Conservation (phyloP, 2,797 vertebrate species). For the Aldrovandia affinis region DNA sequence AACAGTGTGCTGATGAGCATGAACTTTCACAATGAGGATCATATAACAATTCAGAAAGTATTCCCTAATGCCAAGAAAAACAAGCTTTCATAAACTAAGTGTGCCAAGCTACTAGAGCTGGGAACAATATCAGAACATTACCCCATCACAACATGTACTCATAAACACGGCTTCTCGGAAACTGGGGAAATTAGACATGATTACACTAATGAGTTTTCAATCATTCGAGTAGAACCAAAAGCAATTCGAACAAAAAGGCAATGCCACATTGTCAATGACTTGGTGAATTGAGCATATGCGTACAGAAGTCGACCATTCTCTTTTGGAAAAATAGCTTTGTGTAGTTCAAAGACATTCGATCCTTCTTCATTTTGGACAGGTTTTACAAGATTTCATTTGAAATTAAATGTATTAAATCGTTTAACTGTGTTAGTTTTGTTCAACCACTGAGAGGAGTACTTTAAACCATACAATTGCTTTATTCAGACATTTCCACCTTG, state of each 20-base stretch:
- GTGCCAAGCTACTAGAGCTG: neutral
- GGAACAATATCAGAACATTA: neutral
- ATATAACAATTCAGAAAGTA: neutral
- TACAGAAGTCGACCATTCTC: no score
- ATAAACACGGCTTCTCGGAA: neutral
- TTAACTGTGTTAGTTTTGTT: no score
- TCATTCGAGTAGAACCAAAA: neutral
- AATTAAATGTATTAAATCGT: no score
- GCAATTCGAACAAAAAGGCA: neutral
- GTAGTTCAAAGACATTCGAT: no score
- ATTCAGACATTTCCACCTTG: no score
- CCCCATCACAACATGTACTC: neutral
- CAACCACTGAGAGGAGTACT: no score
- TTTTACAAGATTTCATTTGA: no score
- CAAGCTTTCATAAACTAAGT: neutral
- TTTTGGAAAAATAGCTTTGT: no score
- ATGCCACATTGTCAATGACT: constrained; percentile 68
- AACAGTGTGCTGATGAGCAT: constrained; percentile 28
- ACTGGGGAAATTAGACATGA: neutral
- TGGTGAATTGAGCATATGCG: neutral
- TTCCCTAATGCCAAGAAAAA: constrained; percentile 35
- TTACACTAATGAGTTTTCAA: neutral
- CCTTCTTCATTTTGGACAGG: no score
- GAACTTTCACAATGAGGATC: neutral
- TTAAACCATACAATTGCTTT: no score